Base-by-base conservation (phyloP, 2,113 vertebrate genomes). In the Sebastes fasciatus region DNA sequence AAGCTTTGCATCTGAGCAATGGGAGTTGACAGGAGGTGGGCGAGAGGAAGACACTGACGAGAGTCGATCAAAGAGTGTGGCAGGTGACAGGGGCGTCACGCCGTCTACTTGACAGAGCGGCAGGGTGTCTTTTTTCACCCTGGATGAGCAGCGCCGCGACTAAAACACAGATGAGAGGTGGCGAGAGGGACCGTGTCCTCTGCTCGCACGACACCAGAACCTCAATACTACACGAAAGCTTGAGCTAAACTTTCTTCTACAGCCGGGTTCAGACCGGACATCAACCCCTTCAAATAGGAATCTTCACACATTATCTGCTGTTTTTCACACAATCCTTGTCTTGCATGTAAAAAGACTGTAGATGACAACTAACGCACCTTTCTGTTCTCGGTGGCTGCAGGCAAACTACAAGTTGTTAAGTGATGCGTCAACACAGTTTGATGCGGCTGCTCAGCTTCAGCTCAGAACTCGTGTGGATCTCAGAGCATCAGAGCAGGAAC, bases 21-120 rank as follows among this genome's bases (percentile, higher is more conserved):
- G 80, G 86, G 82, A 83, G 66, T 4, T 55, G 88, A 92, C 90
- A 89, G 84, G 79, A 78, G 85, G 90, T 83, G 89, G 83, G 86
- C 8, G 77, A 87, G 74, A 42, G 76, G 86, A 46, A 83, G 85
- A 74, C 69, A 21, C 75, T 73, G 82, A 89, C 63, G 54, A 55
- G 71, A 84, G 67, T 4, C 80, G 88, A 87, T 90, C 88, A 92
- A 84, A 89, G 86, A 77, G 84, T 13, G 80, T 89, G 84, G 79
- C 87, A 90, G 90, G 84, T 91, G 91, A 92, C 87, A 81, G 57
- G 74, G 55, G 55, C 34, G 58, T 89, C 88, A 77, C 14, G 85
- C 16, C 13, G 83, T 68, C 74, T 67, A 40, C 82, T 77, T 71
- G 77, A 88, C 79, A 78, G 74, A 82, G 57, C 65, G 6, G 46